Evolutionary conservation across 2,797 vertebrate genomes (phyloP).

Genomic region (Alfaro cultratus): DNA sequence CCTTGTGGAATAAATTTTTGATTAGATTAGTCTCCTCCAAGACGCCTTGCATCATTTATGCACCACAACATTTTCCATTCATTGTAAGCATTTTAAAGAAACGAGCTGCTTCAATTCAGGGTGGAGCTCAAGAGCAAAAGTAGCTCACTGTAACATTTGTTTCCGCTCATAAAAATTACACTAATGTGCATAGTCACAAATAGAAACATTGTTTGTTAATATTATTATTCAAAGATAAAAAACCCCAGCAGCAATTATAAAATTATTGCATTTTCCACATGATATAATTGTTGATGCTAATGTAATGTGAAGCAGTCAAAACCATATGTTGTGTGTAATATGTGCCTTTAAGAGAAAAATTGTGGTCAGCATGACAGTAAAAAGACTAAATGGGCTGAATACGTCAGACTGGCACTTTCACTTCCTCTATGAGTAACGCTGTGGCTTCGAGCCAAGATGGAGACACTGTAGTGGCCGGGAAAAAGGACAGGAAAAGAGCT

Average conservation of each 20-base stretch:
- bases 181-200: background rate
- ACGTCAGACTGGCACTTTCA: background rate
- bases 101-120: background rate
- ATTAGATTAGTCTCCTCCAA: background rate
- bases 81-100: background rate
- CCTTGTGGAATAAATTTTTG: background rate
- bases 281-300: background rate
- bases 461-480: slow-evolving; percentile 10
- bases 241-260: background rate
- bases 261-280: background rate
- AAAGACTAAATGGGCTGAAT: background rate
- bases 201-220: background rate
- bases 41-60: background rate
- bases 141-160: background rate
- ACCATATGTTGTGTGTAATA: background rate
- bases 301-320: background rate
- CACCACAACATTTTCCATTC: background rate
- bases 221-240: background rate
- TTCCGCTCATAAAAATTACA: background rate
- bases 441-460: slow-evolving; percentile 45
- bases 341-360: background rate
- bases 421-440: slow-evolving; percentile 22
- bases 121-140: background rate
- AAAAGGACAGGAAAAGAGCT: slow-evolving; percentile 52
- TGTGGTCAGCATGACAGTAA: background rate